Base-by-base conservation (phyloP, 1,140 invertebrate genomes). In the Copidosoma floridanum region DNA sequence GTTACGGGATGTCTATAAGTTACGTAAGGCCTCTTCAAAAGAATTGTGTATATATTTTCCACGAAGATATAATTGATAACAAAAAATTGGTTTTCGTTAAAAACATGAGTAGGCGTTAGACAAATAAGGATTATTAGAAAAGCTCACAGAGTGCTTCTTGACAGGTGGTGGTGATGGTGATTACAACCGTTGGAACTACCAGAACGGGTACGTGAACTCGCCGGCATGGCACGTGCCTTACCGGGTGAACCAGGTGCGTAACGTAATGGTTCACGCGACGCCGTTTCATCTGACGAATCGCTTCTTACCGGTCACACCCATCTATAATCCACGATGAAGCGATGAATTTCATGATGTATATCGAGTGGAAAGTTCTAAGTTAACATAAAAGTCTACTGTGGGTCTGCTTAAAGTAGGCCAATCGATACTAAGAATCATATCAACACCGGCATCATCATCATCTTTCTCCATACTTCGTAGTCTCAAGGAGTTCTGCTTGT, bases 251-350 rank as follows among this genome's bases (percentile, higher is more conserved):
- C 76, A 71, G 70, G 75, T 79, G 70, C 78, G 79, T 78, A 80
- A 79, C 76, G 77, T 80, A 79, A 76, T 81, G 79, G 79, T 78
- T 81, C 78, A 81, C 69, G 77, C 77, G 68, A 79, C 79, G 62
- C 79, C 79, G 71, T 74, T 76, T 74, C 78, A 75, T 68, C 71
- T 81, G 70, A 79, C 75, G 66, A 81, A 81, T 77, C 77, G 77
- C 68, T 81, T 80, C 73, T 72, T 81, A 77, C 79, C 79, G 71
- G 68, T 68, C 47, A 52, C 46, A 27, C 56, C 60, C 51, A 52
- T 47, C 37, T 51, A 51, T 57, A 72, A 67, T 67, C 72, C 71
- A 63, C 69, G 70, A 73, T 77, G 73, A 77, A 68, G 65, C 27
- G 29, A 60, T 60, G 46, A n/a, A 29, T n/a, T 27, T n/a, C 10